Conservation (phyloP, 2,797 vertebrate species). For the Scarus forsteni region DNA sequence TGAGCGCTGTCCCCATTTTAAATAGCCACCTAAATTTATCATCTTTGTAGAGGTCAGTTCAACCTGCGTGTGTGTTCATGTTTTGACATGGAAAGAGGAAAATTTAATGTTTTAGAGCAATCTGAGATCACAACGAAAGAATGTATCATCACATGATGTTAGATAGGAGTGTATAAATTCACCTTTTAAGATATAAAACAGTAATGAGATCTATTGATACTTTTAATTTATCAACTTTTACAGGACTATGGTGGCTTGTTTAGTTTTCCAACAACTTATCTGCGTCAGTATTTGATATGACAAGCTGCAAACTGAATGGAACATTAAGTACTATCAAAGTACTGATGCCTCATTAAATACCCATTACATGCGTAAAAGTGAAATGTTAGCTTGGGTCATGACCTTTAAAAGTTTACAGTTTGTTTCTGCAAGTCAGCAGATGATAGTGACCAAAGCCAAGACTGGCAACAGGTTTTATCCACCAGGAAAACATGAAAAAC, state of each 20-base stretch:
- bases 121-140: neutral
- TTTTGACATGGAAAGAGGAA: slow-evolving; percentile 39
- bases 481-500: neutral
- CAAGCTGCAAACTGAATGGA: neutral
- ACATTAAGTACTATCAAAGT: neutral
- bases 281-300: neutral
- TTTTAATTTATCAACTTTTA: neutral
- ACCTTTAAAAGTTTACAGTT: slow-evolving; percentile 20
- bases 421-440: slow-evolving; percentile 6
- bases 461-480: neutral
- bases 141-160: neutral
- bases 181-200: neutral
- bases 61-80: slow-evolving; percentile 56
- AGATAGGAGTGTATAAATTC: neutral
- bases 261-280: neutral
- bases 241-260: neutral
- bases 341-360: neutral
- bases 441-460: neutral
- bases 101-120: neutral
- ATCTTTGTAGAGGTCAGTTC: slow-evolving; percentile 83
- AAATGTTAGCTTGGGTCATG: slow-evolving; percentile 12
- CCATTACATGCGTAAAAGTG: slow-evolving; percentile 1
- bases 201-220: neutral
- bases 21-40: slow-evolving; percentile 90
- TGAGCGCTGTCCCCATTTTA: slow-evolving; percentile 82